phyloP scores from a whole-genome alignment of 2,888 invertebrate species.

The Odontothrips loti region DNA sequence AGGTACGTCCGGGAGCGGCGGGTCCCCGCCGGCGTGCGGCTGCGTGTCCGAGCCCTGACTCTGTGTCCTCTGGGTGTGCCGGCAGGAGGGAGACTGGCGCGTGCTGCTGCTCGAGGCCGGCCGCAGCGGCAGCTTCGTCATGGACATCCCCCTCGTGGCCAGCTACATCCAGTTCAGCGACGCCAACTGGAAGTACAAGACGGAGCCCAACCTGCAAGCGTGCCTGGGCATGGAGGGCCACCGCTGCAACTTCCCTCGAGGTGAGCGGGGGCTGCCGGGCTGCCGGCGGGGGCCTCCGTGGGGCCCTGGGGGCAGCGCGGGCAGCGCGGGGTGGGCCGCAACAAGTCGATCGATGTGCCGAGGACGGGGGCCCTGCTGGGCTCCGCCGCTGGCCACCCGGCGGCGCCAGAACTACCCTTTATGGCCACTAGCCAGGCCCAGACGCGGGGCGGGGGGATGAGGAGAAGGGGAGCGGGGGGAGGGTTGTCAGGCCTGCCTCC shows the following conservation, averaged over 20 bases:
- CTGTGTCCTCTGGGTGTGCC: too few species aligned
- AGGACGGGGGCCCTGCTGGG: not conserved
- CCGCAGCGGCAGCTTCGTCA: constrained; percentile 60
- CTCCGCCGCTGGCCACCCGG: not conserved
- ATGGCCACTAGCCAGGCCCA: not conserved
- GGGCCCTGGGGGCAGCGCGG: not conserved
- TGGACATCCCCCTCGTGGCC: constrained; percentile 71
- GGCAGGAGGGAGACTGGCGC: constrained; percentile 52
- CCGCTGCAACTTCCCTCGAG: constrained; percentile 68
- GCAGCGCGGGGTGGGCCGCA: not conserved
- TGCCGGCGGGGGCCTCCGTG: not conserved
- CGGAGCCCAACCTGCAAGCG: constrained; percentile 66
- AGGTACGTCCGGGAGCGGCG: constrained; percentile 42
- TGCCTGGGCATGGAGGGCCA: constrained; percentile 71
- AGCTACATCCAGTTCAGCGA: constrained; percentile 66
- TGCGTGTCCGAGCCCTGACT: not conserved
- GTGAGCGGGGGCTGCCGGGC: constrained; percentile 40
- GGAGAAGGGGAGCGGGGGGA: too few species aligned
- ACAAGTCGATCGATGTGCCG: constrained; percentile 29
- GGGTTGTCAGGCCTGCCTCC: too few species aligned
- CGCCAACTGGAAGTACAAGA: constrained; percentile 77
- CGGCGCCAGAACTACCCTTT: not conserved
- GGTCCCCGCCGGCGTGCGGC: not conserved
- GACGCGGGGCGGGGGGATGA: too few species aligned
- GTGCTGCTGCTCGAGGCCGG: constrained; percentile 72